A percentile compares a stretch with the other conserved stretches of the same genome.
These are phyloP conservation scores for Caligus rogercresseyi DNA, from an alignment of 1,140 invertebrate genomes.

Conservation along the genomic window DNA sequence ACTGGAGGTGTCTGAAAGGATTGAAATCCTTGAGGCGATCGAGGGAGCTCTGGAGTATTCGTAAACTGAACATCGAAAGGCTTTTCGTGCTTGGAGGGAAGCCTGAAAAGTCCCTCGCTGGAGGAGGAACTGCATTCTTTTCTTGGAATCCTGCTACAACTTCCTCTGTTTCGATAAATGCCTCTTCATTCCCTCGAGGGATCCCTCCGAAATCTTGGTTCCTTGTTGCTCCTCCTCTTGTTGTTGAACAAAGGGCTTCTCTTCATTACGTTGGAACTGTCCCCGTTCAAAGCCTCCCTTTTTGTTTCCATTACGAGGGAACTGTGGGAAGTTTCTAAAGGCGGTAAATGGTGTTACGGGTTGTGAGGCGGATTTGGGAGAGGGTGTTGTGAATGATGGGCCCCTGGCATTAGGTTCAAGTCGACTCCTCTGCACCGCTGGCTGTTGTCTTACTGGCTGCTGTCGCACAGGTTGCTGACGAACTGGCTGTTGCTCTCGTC, in stretches of 20 bases:
- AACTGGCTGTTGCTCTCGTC: background rate
- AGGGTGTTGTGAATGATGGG: no score
- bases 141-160: no score
- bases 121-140: no score
- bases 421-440: background rate
- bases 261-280: no score
- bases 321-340: constrained; percentile 20
- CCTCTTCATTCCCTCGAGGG: no score
- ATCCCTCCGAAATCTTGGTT: no score
- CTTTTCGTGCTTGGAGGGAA: no score
- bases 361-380: background rate
- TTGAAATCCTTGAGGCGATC: background rate
- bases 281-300: background rate
- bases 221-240: no score
- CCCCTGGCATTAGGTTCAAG: background rate
- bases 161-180: no score
- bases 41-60: background rate
- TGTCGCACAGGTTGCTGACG: background rate
- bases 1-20: background rate
- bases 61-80: no score
- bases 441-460: background rate
- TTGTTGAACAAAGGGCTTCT: no score
- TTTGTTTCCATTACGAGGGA: background rate
- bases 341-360: constrained; percentile 5
- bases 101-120: no score